Evolutionary conservation across 2,888 invertebrate species (phyloP).

Genomic region (Ischnura elegans): DNA sequence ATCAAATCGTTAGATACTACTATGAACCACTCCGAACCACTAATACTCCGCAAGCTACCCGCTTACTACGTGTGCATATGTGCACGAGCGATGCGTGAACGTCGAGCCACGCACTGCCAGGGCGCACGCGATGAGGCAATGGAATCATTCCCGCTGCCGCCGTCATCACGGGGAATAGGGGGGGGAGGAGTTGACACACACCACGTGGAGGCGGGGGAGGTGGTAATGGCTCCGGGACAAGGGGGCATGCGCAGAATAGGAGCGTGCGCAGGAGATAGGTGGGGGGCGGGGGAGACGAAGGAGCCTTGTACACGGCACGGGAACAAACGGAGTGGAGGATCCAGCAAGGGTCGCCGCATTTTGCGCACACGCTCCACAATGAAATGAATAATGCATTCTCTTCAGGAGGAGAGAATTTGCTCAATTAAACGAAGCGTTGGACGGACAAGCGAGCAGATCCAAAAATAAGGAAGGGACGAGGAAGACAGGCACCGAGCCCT

Average conservation of each 20-base stretch:
- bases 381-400: background rate
- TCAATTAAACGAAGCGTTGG: too few species aligned
- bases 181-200: background rate
- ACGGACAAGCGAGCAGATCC: too few species aligned
- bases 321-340: too few species aligned
- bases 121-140: slow-evolving; percentile 62
- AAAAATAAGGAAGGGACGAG: too few species aligned
- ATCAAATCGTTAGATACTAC: too few species aligned
- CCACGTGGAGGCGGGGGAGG: background rate
- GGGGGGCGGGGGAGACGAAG: background rate
- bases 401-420: background rate
- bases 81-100: background rate
- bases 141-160: slow-evolving; percentile 51
- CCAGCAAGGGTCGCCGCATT: background rate
- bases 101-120: slow-evolving; percentile 55
- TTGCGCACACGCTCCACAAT: background rate
- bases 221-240: slow-evolving; percentile 29
- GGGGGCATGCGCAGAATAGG: slow-evolving; percentile 43
- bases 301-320: background rate
- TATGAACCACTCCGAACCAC: too few species aligned
- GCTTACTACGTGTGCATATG: background rate
- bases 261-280: slow-evolving; percentile 27
- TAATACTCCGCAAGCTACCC: background rate
- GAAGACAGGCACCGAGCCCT: too few species aligned
- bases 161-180: slow-evolving; percentile 47